Evolutionary conservation across 2,797 vertebrate genomes (phyloP).

Genomic region (Myotis pilosus): DNA sequence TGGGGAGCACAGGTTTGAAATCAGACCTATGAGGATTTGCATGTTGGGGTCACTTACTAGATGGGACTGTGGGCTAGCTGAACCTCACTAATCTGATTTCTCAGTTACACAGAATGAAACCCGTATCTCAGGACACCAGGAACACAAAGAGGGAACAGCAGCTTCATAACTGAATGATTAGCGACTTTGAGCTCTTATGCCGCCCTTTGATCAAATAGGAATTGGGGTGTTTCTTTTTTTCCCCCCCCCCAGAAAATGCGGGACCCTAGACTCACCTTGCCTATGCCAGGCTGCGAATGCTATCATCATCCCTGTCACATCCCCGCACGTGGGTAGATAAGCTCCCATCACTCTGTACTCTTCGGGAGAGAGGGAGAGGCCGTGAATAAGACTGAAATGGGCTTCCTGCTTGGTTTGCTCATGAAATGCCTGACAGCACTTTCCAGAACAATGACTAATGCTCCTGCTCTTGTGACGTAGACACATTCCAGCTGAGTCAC

Average conservation of each 20-base stretch:
- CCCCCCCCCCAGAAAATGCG: neutral
- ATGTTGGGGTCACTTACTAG: neutral
- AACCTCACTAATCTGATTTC: neutral
- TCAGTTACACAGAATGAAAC: neutral
- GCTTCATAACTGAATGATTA: neutral
- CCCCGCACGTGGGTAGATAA: neutral
- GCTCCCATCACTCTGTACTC: neutral
- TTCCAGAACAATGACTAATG: constrained; percentile 3
- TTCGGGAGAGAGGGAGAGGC: neutral
- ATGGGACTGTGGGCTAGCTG: neutral
- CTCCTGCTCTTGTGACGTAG: neutral
- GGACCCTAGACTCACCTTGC: neutral
- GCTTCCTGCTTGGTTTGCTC: constrained; percentile 60
- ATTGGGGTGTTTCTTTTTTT: neutral
- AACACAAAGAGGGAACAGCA: neutral
- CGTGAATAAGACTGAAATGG: neutral
- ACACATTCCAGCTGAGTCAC: constrained; percentile 64
- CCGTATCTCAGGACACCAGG: neutral
- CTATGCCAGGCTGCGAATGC: neutral
- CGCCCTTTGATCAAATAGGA: neutral
- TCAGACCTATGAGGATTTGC: neutral
- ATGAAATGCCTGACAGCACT: constrained; percentile 37
- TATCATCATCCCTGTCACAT: neutral
- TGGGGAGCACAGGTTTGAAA: neutral
- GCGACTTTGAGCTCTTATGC: neutral